Evolutionary conservation across 2,888 invertebrate species (phyloP).

Genomic region (Andrena dorsata): DNA sequence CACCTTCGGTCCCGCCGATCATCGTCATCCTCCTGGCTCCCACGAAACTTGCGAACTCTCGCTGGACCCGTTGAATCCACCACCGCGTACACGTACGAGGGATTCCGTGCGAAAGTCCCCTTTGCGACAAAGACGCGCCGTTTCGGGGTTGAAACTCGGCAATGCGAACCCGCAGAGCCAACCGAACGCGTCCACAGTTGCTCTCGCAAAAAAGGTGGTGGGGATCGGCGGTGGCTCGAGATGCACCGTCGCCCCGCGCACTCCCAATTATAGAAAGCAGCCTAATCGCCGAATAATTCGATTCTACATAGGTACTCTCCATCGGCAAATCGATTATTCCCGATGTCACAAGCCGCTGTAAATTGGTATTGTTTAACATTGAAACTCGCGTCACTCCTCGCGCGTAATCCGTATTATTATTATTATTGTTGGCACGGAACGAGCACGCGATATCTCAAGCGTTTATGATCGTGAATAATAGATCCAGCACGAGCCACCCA

Average conservation of each 20-base stretch:
- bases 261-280: conserved; percentile 65
- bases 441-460: neutral
- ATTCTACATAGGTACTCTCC: conserved; percentile 27
- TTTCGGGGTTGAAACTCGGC: conserved; percentile 73
- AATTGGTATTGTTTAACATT: conserved; percentile 18
- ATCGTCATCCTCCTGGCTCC: conserved; percentile 9
- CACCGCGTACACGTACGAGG: conserved; percentile 28
- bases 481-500: neutral
- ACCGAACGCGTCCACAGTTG: conserved; percentile 39
- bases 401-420: conserved; percentile 40
- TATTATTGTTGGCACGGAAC: conserved; percentile 53
- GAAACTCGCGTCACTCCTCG: neutral
- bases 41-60: conserved; percentile 24
- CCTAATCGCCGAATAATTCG: conserved; percentile 49
- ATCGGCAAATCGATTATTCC: conserved; percentile 10
- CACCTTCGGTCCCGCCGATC: conserved; percentile 25
- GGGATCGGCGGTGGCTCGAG: conserved; percentile 70
- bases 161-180: conserved; percentile 70
- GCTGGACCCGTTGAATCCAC: conserved; percentile 18
- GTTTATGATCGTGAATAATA: conserved; percentile 24
- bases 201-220: conserved; percentile 61
- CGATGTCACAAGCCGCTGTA: neutral
- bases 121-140: conserved; percentile 61
- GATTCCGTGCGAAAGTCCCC: conserved; percentile 19
- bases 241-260: conserved; percentile 66